These are phyloP conservation scores for Martes flavigula DNA, from an alignment of 2,797 vertebrate species.

Conservation along the genomic window DNA sequence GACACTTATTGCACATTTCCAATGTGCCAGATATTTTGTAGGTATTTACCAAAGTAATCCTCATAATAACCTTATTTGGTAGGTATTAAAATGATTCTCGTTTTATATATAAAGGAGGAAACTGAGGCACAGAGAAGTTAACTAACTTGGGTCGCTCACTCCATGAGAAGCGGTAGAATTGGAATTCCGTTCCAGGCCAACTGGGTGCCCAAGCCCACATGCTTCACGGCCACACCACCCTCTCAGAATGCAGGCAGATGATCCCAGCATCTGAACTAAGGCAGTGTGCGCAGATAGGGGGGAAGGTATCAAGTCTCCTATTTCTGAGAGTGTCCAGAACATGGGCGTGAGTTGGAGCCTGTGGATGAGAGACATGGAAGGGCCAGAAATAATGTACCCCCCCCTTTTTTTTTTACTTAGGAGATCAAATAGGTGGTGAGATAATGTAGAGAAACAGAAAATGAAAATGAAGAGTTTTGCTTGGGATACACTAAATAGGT, in stretches of 20 bases:
- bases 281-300: not conserved
- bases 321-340: not conserved
- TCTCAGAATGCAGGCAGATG: not conserved
- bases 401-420: not conserved
- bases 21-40: not conserved
- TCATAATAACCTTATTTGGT: not conserved
- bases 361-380: not conserved
- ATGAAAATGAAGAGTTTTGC: not conserved
- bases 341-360: not conserved
- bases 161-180: not conserved
- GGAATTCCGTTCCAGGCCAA: not conserved
- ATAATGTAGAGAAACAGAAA: not conserved
- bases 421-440: not conserved
- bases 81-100: not conserved
- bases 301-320: not conserved
- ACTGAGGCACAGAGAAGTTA: not conserved
- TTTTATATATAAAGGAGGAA: not conserved
- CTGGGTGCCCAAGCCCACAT: not conserved
- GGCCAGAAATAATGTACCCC: not conserved
- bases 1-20: not conserved
- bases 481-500: not conserved
- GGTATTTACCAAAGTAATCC: not conserved
- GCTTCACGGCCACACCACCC: fast-evolving
- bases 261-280: not conserved
- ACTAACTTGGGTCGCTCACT: not conserved